These are phyloP conservation scores for Salpingus planirostris DNA, from an alignment of 2,888 invertebrate species.

Conservation along the genomic window DNA sequence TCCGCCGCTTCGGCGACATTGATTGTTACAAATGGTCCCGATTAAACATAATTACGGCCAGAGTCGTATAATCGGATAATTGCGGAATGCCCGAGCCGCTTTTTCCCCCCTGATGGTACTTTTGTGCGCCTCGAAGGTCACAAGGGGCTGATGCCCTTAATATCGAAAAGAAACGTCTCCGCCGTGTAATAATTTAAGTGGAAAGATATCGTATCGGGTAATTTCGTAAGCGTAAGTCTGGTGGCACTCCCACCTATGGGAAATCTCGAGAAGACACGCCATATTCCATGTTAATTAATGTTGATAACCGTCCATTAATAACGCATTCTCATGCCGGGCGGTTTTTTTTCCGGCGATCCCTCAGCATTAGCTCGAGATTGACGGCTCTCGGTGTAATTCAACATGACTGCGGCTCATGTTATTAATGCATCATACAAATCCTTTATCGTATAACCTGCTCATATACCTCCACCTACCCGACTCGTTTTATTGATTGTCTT, in stretches of 20 bases:
- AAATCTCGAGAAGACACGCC: no score
- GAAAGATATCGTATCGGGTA: no score
- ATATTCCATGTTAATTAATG: conserved; percentile 12
- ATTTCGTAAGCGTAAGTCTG: no score
- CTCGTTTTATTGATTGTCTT: no score
- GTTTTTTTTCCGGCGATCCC: conserved; percentile 9
- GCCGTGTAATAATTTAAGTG: no score
- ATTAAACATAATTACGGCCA: conserved; percentile 16
- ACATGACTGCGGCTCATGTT: background rate
- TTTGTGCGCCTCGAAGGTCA: no score
- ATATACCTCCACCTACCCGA: background rate
- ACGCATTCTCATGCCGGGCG: conserved; percentile 1
- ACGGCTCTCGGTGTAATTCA: background rate
- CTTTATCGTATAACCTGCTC: conserved; percentile 2
- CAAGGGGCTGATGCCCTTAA: no score
- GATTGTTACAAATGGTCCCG: conserved; percentile 20
- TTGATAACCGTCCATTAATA: conserved; percentile 10
- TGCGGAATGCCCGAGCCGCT: no score
- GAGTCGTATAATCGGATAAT: conserved; percentile 11
- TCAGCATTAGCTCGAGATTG: background rate
- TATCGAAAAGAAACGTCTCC: no score
- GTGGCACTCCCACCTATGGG: no score
- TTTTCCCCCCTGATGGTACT: no score
- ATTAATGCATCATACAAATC: conserved; percentile 11
- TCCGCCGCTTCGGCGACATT: conserved; percentile 14